Evolutionary conservation across 1,140 invertebrate genomes (phyloP).

Genomic region (Ladona fulva): DNA sequence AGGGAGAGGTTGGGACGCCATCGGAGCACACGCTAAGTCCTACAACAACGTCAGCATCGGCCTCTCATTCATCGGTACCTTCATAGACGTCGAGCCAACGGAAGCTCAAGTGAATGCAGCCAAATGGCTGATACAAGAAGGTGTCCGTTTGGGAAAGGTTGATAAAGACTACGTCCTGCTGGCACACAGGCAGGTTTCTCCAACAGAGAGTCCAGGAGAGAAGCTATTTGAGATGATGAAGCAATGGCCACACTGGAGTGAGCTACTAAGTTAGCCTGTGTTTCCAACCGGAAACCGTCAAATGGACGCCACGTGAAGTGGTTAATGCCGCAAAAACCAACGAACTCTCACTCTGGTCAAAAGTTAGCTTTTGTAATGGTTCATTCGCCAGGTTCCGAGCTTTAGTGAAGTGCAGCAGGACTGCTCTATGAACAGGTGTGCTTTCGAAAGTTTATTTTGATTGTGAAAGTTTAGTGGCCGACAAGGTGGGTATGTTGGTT

Average conservation of each 20-base stretch:
- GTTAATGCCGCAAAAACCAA: no score
- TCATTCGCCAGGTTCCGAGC: no score
- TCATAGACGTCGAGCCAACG: slow-evolving; percentile 5
- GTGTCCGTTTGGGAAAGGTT: slow-evolving; percentile 18
- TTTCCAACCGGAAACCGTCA: not conserved
- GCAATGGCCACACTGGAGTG: slow-evolving; percentile 42
- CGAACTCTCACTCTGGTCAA: no score
- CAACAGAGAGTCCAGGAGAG: slow-evolving; percentile 33
- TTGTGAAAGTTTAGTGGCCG: no score
- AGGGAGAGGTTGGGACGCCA: slow-evolving; percentile 50
- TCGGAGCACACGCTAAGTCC: slow-evolving; percentile 32
- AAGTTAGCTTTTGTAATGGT: no score
- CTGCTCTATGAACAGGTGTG: no score
- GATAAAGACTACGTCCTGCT: slow-evolving; percentile 18
- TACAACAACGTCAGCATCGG: slow-evolving; percentile 33
- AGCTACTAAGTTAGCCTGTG: not conserved
- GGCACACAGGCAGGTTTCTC: slow-evolving; percentile 28
- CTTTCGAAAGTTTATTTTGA: no score
- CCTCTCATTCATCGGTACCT: slow-evolving; percentile 32
- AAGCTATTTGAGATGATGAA: slow-evolving; percentile 41
- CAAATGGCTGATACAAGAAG: slow-evolving; percentile 23
- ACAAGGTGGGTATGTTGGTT: no score
- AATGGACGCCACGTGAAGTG: no score
- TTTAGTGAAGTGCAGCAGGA: no score
- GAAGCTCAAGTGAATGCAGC: slow-evolving; percentile 21